Percentiles rank a stretch among this genome's conserved stretches.
Evolutionary conservation across 2,113 vertebrate genomes (phyloP).

Genomic region (Cettia cetti): DNA sequence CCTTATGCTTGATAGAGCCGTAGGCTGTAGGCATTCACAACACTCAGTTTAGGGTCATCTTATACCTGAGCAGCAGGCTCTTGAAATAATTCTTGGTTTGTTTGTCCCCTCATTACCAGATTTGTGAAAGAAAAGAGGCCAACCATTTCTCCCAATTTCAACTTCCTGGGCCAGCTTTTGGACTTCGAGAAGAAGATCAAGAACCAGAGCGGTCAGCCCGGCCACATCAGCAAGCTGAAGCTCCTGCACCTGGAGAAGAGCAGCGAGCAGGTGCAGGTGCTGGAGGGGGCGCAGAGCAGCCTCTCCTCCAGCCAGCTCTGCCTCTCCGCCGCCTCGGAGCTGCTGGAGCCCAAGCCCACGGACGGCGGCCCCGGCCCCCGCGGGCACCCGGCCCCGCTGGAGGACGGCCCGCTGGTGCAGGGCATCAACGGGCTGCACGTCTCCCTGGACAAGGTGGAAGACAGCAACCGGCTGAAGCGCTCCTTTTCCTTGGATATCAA

Average conservation of each 20-base stretch:
- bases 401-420: slow-evolving; percentile 75
- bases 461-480: slow-evolving; percentile 85
- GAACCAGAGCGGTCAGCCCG: slow-evolving; percentile 47
- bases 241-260: slow-evolving; percentile 71
- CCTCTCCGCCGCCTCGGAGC: slow-evolving; percentile 40
- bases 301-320: slow-evolving; percentile 11
- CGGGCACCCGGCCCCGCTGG: background rate
- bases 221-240: slow-evolving; percentile 70
- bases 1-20: background rate
- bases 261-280: background rate
- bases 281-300: slow-evolving; percentile 25
- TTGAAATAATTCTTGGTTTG: background rate
- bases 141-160: slow-evolving; percentile 84
- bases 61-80: background rate
- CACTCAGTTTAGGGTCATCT: background rate
- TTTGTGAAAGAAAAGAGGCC: slow-evolving; percentile 85
- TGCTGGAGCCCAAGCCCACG: background rate
- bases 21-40: background rate
- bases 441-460: slow-evolving; percentile 76
- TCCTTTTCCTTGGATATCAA: slow-evolving; percentile 95
- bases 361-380: slow-evolving; percentile 23
- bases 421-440: slow-evolving; percentile 81
- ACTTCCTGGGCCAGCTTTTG: slow-evolving; percentile 83
- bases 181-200: slow-evolving; percentile 97
- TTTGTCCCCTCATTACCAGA: slow-evolving; percentile 36